Base-by-base conservation (phyloP, 1,140 invertebrate species). In the Drosophila subobscura region DNA sequence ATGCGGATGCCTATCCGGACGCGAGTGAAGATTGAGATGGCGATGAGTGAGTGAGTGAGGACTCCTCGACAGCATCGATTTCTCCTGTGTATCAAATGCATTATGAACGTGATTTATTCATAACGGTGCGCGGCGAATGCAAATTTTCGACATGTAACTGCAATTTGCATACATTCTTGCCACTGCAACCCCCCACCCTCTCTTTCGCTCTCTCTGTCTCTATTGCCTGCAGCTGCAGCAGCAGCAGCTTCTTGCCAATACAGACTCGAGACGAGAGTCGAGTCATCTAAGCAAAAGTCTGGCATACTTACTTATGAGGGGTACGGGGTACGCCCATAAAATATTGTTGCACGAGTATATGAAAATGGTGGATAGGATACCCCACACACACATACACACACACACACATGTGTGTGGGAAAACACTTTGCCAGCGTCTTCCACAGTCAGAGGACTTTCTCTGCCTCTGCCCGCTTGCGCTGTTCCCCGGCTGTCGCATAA, bases 101-200 rank as follows among this genome's bases (percentile, higher is more conserved):
- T 74, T 73, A 79, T 81, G 58, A 73, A 54, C 60, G 49, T 80
- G 78, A 81, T 81, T 81, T 81, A 86, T 81, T 81, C 84, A 86
- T 88, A 77, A 52, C 66, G 66, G 72, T 61, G 61, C 61, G 72
- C 77, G 73, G 65, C 57, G 49, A 65, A 80, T 81, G 78, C 78
- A 80, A 80, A 80, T 77, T 77, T 76, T 74, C 50, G 64, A 70
- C 73, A 77, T 77, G 73, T 70, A 77, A 77, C 72, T 77, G 73
- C 73, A 77, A 77, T 80, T 81, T 71, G 53, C 55, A 76, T 75
- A 76, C 72, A 76, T 65, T 75, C 72, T 60, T 76, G 72, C 61
- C 61, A 68, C 44, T 75, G 42, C 56, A 75, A n/a, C 16, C 33
- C 29, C 20, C 23, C 37, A 50, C 20, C 33, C 16, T 20, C 16